These are phyloP conservation scores for Epinotia nisella DNA, from an alignment of 2,888 invertebrate genomes.

Conservation along the genomic window DNA sequence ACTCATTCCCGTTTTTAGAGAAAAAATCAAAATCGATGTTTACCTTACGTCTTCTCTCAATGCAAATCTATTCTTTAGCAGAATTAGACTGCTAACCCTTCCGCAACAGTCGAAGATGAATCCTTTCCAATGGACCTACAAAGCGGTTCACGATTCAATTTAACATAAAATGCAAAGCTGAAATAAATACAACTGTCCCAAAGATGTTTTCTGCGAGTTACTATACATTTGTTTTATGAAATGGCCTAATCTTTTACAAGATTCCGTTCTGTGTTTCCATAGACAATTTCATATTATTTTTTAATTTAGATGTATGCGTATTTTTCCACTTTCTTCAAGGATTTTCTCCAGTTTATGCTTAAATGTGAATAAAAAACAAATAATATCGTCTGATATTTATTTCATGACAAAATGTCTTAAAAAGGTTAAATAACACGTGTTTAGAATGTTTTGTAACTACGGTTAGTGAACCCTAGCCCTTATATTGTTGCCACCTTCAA, in stretches of 20 bases:
- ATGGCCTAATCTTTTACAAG: constrained; percentile 86
- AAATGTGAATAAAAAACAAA: background rate
- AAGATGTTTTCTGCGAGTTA: constrained; percentile 85
- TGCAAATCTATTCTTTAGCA: constrained; percentile 84
- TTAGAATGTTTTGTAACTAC: background rate
- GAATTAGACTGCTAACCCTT: constrained; percentile 83
- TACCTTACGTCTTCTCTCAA: constrained; percentile 84
- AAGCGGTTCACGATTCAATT: constrained; percentile 82
- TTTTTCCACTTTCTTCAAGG: constrained; percentile 67
- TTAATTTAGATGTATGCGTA: constrained; percentile 73
- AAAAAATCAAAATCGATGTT: constrained; percentile 84
- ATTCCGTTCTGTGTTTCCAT: constrained; percentile 84
- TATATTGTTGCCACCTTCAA: constrained; percentile 26
- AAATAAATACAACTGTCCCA: constrained; percentile 85
- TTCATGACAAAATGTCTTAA: background rate
- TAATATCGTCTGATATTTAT: background rate
- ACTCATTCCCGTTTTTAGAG: constrained; percentile 71
- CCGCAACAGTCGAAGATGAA: constrained; percentile 79
- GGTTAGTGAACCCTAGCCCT: constrained; percentile 11
- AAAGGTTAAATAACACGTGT: background rate
- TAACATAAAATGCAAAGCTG: constrained; percentile 84
- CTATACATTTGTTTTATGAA: constrained; percentile 86
- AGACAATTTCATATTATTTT: constrained; percentile 77
- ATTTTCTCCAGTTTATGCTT: constrained; percentile 49
- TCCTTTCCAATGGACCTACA: constrained; percentile 78